These are phyloP conservation scores for Rhingia campestris DNA, from an alignment of 2,888 invertebrate genomes.

Conservation along the genomic window DNA sequence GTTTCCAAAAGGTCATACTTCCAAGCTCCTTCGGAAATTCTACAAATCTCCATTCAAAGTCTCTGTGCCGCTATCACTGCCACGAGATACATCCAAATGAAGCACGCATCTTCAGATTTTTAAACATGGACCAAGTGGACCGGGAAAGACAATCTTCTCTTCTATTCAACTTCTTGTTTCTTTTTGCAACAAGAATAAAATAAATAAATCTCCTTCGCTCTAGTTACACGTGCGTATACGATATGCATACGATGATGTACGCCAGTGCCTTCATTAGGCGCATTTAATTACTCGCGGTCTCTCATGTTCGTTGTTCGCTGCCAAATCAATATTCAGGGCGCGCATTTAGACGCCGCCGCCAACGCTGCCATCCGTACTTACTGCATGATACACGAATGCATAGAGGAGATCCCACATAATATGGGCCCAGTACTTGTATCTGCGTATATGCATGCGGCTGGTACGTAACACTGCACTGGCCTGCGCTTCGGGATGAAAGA, in stretches of 20 bases:
- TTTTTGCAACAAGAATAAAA: slow-evolving; percentile 47
- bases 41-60: too few relatives aligned
- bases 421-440: not conserved
- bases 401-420: not conserved
- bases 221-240: slow-evolving; percentile 20
- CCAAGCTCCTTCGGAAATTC: too few relatives aligned
- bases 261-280: slow-evolving; percentile 59
- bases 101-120: too few relatives aligned
- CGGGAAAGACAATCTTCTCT: too few relatives aligned
- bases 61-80: too few relatives aligned
- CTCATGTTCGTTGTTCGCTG: slow-evolving; percentile 59
- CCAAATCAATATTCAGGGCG: slow-evolving; percentile 71
- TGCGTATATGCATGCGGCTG: slow-evolving; percentile 1
- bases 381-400: slow-evolving; percentile 17
- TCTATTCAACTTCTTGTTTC: not conserved
- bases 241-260: not conserved
- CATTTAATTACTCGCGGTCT: slow-evolving; percentile 62
- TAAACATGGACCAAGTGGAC: too few relatives aligned
- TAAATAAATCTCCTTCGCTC: not conserved
- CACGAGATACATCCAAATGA: too few relatives aligned
- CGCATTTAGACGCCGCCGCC: slow-evolving; percentile 48
- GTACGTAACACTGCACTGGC: not conserved
- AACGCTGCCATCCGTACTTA: not conserved
- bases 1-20: too few relatives aligned
- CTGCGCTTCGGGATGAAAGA: slow-evolving; percentile 62